Base-by-base conservation (phyloP, 1,140 invertebrate genomes). In the Drosophila bocki region DNA sequence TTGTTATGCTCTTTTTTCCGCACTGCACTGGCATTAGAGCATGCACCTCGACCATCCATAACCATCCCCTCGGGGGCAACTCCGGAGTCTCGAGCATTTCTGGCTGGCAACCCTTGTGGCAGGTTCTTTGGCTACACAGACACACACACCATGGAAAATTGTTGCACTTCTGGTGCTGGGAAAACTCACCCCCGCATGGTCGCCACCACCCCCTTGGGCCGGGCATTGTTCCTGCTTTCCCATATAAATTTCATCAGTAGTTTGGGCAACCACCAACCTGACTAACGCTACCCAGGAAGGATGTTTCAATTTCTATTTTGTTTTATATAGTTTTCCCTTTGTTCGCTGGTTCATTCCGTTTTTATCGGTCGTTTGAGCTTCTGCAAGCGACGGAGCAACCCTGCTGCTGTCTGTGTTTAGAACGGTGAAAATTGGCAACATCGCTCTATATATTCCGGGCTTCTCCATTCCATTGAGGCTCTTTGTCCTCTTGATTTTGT, bases 221-320 rank as follows among this genome's bases (percentile, higher is more conserved):
- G 41, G 11, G 11, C 57, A 62, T 51, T 64, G 69, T 77, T 72
- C 39, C 51, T 35, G 32, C 41, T 68, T 68, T 81, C 76, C 42
- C 67, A 70, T 87, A 80, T 87, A 72, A 80, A 67, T 88, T 88
- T 62, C 70, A 58, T 68, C 60, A 78, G 78, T 71, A 76, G 81
- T 75, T 79, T 75, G 58, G 71, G 44, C 70, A 75, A 53, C 75
- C 51, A 56, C 42, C 61, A 39, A 56, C 62, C 62, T 78, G 53
- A 69, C 67, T 67, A 69, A 45, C 62, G 47, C 37, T 53, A 32
- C 19, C 72, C 67, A 84, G 84, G 85, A 90, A 88, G 85, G 85
- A 88, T 88, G 84, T 88, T 88, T 90, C 84, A 90, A 88, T 90
- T 85, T 88, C 75, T 88, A 88, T 90, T 88, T 90, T 90, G 78